Conservation (phyloP, 2,113 vertebrate species). For the Erpornis zantholeuca region DNA sequence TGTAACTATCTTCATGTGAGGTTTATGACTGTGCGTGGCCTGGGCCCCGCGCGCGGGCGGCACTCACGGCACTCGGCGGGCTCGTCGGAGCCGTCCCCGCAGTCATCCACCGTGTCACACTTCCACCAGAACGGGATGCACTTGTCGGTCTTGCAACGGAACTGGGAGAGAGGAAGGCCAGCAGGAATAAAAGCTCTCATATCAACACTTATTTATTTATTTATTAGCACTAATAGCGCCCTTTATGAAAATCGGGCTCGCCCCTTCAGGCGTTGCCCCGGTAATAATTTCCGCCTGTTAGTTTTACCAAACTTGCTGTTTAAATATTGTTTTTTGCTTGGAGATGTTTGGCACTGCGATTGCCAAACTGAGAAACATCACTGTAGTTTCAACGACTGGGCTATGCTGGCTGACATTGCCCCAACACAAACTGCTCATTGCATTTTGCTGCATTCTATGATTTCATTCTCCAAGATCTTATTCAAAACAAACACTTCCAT, state of each 20-base stretch:
- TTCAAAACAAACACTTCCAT: background rate
- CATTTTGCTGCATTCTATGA: background rate
- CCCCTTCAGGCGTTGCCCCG: background rate
- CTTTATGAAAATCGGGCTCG: background rate
- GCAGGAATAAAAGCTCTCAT: background rate
- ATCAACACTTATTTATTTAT: background rate
- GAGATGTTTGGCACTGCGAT: background rate
- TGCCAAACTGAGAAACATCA: background rate
- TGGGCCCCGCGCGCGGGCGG: too few species aligned
- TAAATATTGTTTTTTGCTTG: background rate
- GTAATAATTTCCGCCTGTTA: background rate
- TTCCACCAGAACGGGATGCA: conserved; percentile 99
- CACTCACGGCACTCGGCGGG: conserved; percentile 94
- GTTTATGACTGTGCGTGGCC: too few species aligned
- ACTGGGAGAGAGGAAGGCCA: conserved; percentile 69
- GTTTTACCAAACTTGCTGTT: background rate
- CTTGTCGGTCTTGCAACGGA: conserved; percentile 96
- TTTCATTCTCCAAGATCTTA: background rate
- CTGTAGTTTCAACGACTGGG: background rate
- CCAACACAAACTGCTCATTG: background rate
- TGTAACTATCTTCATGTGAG: too few species aligned
- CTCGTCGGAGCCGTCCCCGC: conserved; percentile 96
- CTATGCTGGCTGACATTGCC: background rate
- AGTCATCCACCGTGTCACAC: conserved; percentile 97
- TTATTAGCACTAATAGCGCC: background rate